Evolutionary conservation across 2,113 vertebrate species (phyloP), one percentile per base, ranked within the genome.

Genomic region (Oenanthe oenanthe): DNA sequence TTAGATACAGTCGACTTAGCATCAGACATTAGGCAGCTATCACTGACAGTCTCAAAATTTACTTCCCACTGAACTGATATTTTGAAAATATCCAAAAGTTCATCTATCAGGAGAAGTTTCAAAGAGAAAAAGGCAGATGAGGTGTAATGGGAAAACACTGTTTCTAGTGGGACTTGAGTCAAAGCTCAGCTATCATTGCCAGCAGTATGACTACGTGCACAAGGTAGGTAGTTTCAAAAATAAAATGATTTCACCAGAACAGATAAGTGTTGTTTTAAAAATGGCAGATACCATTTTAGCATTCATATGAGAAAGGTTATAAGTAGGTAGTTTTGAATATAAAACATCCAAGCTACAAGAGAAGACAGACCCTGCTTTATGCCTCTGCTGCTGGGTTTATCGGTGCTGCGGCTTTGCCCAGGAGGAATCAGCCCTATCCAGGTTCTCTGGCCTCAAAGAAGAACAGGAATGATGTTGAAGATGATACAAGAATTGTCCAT

Each of bases 161-260:
- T 48, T 76, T 58, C 79, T 80, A 62, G 24, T 63, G 86, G 75
- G 91, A 92, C 86, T 93, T 71, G 83, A 94, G 48, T 89, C 70
- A 89, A 93, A 92, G 17, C 0, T 5, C 62, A 72, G 65, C 83
- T 86, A 83, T 71, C 53, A 2, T 19, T 84, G 91, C 92, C 88
- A 93, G 63, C 60, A 93, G 72, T 36, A 62, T 92, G 92, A 91
- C 92, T 94, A 51, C 2, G 4, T 80, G 89, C 88, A 51, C 43
- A 93, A 85, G 88, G 73, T 86, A 96, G 72, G 56, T 74, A 94
- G 88, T 51, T 93, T 93, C 68, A 90, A 80, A 97, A 97, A 90
- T 92, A 93, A 92, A 76, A 73, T 36, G 3, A 86, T 88, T 92
- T 71, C 79, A 84, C 56, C 68, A 81, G 76, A 93, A 80, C 56